phyloP scores from a whole-genome alignment of 2,797 vertebrate species.

The Odontamblyopus lacepedii region DNA sequence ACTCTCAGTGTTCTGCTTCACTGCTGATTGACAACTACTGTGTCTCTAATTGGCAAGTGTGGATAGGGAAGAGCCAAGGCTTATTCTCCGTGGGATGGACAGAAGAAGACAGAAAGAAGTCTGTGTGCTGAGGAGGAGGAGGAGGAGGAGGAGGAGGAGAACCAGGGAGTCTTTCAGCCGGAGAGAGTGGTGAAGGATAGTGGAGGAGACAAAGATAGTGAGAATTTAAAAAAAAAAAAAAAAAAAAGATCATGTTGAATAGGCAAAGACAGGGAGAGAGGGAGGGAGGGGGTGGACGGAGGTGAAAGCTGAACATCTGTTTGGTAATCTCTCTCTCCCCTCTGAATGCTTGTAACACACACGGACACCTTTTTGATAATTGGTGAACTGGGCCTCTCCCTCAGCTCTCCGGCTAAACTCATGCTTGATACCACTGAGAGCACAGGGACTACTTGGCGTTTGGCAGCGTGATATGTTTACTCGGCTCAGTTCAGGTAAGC shows the following conservation, averaged over 20 bases:
- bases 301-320: conserved; percentile 65
- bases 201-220: conserved; percentile 1
- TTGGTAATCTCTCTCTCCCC: conserved; percentile 65
- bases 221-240: conserved; percentile 4
- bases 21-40: conserved; percentile 70
- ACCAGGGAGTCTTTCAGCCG: conserved; percentile 17
- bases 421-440: conserved; percentile 61
- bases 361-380: conserved; percentile 76
- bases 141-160: neutral
- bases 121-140: conserved; percentile 4
- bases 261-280: conserved; percentile 30
- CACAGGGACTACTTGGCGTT: conserved; percentile 49
- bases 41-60: conserved; percentile 73
- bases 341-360: conserved; percentile 54
- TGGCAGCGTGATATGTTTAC: conserved; percentile 63
- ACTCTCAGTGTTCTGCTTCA: conserved; percentile 47
- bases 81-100: conserved; percentile 66
- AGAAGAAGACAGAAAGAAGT: conserved; percentile 29
- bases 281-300: conserved; percentile 32
- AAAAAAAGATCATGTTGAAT: conserved; percentile 21
- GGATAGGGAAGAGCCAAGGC: conserved; percentile 55
- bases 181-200: conserved; percentile 14
- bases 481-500: conserved; percentile 54
- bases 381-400: conserved; percentile 63
- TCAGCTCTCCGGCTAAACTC: conserved; percentile 55